Percentiles rank a stretch among this genome's conserved stretches.
Conservation (phyloP, 2,113 vertebrate species). For the Antennarius striatus region DNA sequence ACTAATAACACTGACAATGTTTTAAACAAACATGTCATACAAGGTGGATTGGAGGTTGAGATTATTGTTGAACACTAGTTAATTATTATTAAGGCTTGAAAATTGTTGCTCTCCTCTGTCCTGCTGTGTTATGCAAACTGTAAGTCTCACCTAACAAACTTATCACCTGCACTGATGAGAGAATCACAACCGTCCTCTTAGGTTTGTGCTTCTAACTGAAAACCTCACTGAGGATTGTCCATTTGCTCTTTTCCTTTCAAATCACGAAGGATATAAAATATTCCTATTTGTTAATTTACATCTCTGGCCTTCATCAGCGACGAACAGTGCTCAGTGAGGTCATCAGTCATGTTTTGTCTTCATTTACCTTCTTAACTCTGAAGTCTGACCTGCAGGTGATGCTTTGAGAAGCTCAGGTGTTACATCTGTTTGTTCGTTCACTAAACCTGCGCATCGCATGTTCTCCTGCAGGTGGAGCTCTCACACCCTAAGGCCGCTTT, state of each 20-base stretch:
- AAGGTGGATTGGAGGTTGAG: too few relatives aligned
- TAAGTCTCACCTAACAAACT: slow-evolving; percentile 48
- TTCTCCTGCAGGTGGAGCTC: slow-evolving; percentile 51
- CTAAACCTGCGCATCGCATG: neutral
- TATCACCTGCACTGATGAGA: slow-evolving; percentile 20
- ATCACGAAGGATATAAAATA: neutral
- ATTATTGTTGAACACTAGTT: too few relatives aligned
- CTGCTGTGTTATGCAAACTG: slow-evolving; percentile 72
- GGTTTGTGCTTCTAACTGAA: slow-evolving; percentile 49
- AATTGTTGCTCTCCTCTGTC: neutral
- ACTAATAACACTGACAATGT: too few relatives aligned
- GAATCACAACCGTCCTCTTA: slow-evolving; percentile 20
- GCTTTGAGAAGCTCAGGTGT: slow-evolving; percentile 9
- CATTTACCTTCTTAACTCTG: slow-evolving; percentile 2
- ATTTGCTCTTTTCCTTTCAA: neutral
- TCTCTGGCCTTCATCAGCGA: too few relatives aligned
- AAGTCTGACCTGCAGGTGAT: slow-evolving; percentile 37
- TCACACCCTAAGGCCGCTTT: neutral
- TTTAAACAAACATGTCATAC: too few relatives aligned
- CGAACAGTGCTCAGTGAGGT: slow-evolving; percentile 22
- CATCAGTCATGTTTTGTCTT: slow-evolving; percentile 53
- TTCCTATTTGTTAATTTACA: slow-evolving; percentile 5
- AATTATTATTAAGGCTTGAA: too few relatives aligned
- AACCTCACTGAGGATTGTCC: slow-evolving; percentile 34
- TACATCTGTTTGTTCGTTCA: neutral